Evolutionary conservation across 1,140 invertebrate genomes (phyloP).

Genomic region (Diabrotica virgifera): DNA sequence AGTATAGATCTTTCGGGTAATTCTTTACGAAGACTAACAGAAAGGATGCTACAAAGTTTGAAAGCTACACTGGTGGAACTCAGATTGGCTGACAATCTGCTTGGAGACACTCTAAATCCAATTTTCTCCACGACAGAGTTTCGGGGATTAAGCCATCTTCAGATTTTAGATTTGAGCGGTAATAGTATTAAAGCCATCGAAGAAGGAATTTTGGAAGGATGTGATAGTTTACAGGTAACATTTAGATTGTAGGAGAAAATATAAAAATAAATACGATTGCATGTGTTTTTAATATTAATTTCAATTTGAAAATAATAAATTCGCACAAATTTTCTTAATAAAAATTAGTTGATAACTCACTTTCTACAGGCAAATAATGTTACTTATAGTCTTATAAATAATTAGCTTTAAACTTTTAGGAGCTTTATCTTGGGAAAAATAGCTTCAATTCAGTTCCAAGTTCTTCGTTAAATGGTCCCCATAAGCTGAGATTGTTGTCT

Average conservation of each 20-base stretch:
- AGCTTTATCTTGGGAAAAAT: slow-evolving; percentile 77
- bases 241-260: no score
- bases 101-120: slow-evolving; percentile 85
- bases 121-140: slow-evolving; percentile 85
- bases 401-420: slow-evolving; percentile 53
- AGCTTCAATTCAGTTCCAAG: slow-evolving; percentile 71
- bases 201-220: slow-evolving; percentile 81
- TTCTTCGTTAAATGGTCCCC: slow-evolving; percentile 74
- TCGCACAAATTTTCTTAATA: no score
- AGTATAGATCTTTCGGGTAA: slow-evolving; percentile 80
- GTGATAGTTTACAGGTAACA: slow-evolving; percentile 65
- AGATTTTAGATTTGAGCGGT: slow-evolving; percentile 70
- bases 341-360: no score
- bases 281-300: no score
- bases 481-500: slow-evolving; percentile 66
- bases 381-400: not conserved
- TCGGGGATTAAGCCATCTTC: slow-evolving; percentile 68
- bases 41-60: slow-evolving; percentile 68
- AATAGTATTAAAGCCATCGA: slow-evolving; percentile 79
- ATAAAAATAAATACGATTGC: no score
- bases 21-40: slow-evolving; percentile 73
- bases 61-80: slow-evolving; percentile 67
- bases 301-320: no score
- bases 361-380: not conserved
- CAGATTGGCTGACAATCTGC: slow-evolving; percentile 71